These are phyloP conservation scores for Anas acuta DNA, from an alignment of 2,797 vertebrate genomes.

Conservation along the genomic window DNA sequence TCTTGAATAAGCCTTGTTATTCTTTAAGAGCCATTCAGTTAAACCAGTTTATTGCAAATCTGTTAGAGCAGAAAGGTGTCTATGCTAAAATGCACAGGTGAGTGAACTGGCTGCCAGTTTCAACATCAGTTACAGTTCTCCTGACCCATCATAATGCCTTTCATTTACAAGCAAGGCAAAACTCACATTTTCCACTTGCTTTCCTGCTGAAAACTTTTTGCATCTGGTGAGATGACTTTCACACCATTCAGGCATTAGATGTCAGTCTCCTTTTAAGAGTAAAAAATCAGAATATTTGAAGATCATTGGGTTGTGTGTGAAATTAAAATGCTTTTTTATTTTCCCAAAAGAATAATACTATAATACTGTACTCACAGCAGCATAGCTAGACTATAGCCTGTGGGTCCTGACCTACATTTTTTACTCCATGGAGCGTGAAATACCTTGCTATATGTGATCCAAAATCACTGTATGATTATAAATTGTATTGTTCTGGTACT, in stretches of 20 bases:
- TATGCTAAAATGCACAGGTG: background rate
- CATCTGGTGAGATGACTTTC: background rate
- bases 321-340: slow-evolving; percentile 55
- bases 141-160: background rate
- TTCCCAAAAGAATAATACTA: slow-evolving; percentile 15
- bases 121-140: background rate
- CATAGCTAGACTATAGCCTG: slow-evolving; percentile 20
- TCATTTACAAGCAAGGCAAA: background rate
- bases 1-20: background rate
- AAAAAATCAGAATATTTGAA: slow-evolving; percentile 22
- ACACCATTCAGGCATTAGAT: background rate
- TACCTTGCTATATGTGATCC: background rate
- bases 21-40: background rate
- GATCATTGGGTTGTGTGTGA: slow-evolving; percentile 29
- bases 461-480: slow-evolving; percentile 6
- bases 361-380: slow-evolving; percentile 6
- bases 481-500: slow-evolving; percentile 10
- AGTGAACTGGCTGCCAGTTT: background rate
- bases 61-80: background rate
- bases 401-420: slow-evolving; percentile 57
- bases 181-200: background rate
- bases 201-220: background rate
- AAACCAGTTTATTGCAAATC: background rate
- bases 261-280: background rate
- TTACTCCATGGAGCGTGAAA: slow-evolving; percentile 42